Evolutionary conservation across 2,888 invertebrate species (phyloP), one percentile per base, ranked within the genome.

Genomic region (Synanthedon formicaeformis): DNA sequence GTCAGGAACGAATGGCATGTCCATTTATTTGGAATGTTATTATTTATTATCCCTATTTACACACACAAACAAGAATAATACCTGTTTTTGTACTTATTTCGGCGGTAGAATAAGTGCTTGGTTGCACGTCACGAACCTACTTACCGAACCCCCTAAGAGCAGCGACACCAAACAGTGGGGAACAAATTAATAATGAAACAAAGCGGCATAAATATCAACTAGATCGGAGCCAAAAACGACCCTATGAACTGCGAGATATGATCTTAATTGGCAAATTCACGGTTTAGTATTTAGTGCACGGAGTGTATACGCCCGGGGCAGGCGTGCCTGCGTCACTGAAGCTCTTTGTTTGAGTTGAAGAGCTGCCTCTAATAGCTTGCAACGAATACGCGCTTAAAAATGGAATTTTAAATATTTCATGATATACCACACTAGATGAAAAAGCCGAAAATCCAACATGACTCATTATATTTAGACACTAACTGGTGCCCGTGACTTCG

Each of bases 331-430:
- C 78, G 76, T 78, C 79, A 75, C 78, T 78, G 78, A 71, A 73
- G 76, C 82, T 78, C 83, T 85, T 85, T 85, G 85, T 85, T 86
- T 82, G 79, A 78, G 70, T 73, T 85, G 81, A 83, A 85, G 83
- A 78, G 84, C 79, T 82, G 83, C 78, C 81, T 84, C 78, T 85
- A 87, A 86, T 85, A 86, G 85, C 84, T 82, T 81, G 81, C 83
- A 82, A 79, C 81, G 77, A 75, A 82, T 83, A 78, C 71, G 67
- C 68, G 81, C 77, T 82, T 82, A 78, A 84, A 84, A 84, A 82
- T 84, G 78, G 71, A 81, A 79, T 81, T 80, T 81, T 83, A 78
- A 84, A 84, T 83, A 82, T 85, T 85, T 78, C 79, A 83, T 76
- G 77, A 77, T 72, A 75, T 75, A 73, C 23, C 23, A 23, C 68